Evolutionary conservation across 2,113 vertebrate genomes (phyloP).

Genomic region (Lota lota): DNA sequence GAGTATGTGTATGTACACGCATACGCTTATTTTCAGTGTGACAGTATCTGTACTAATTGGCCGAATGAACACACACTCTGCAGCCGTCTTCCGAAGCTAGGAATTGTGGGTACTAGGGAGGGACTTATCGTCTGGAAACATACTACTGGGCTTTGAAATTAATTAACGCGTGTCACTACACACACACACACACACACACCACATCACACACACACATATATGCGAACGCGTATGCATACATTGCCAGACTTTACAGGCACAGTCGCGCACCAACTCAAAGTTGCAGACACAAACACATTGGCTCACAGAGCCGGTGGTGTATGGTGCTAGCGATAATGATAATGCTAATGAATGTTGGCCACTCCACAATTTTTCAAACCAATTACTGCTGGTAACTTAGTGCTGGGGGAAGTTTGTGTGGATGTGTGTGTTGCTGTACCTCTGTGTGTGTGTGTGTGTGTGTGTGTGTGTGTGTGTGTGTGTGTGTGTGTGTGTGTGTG

Average conservation of each 20-base stretch:
- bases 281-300: constrained; percentile 2
- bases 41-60: constrained; percentile 78
- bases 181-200: constrained; percentile 47
- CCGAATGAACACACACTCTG: constrained; percentile 60
- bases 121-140: constrained; percentile 74
- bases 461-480: too few relatives aligned
- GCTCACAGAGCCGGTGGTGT: constrained; percentile 30
- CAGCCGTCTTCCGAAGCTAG: constrained; percentile 64
- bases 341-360: constrained; percentile 71
- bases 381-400: constrained; percentile 54
- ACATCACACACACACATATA: constrained; percentile 21
- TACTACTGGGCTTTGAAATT: constrained; percentile 74
- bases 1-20: constrained; percentile 29
- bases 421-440: constrained; percentile 3
- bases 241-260: constrained; percentile 8
- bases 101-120: constrained; percentile 76
- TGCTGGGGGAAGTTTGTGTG: constrained; percentile 41
- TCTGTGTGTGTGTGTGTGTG: too few relatives aligned
- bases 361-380: constrained; percentile 54
- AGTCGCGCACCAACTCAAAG: neutral
- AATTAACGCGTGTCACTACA: constrained; percentile 69
- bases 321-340: constrained; percentile 66
- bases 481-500: too few relatives aligned
- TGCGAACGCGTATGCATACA: constrained; percentile 16
- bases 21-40: constrained; percentile 71